Evolutionary conservation across 2,888 invertebrate species (phyloP), one percentile per base, ranked within the genome.

Genomic region (Drosophila anomelani): DNA sequence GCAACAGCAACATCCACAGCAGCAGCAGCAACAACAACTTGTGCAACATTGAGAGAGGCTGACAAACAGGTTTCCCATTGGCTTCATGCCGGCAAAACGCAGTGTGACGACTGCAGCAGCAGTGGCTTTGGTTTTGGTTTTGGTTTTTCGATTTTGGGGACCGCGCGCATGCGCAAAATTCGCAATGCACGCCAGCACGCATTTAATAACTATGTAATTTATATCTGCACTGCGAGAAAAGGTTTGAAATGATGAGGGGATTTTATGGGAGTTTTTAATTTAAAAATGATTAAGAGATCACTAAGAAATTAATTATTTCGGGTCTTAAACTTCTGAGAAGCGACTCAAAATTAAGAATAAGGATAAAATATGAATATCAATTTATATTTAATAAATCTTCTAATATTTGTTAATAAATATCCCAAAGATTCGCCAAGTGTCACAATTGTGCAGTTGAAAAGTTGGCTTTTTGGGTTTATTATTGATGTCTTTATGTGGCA

Each of bases 401-500:
- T 20, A 20, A 20, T 20, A 20, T 20, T 20, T 20, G 20, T 20
- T 9, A 5, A 26, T 15, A n/a, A 9, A 26, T 4, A 5, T n/a
- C 6, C 43, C 13, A 8, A 44, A 44, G 0, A 15, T 46, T 23
- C 15, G 1, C 29, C 1, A 0, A 17, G 32, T 53, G 15, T 5
- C n/a, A 6, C 32, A 23, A n/a, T 41, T 23, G 15, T 23, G 13
- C 46, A 7, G 13, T 39, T n/a, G 0, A 58, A 20, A n/a, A 39
- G n/a, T 47, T 53, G 5, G 3, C 29, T 39, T 46, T 46, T 63
- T 55, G 46, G 46, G 54, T 71, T 63, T 81, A 80, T 82, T 87
- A 85, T 76, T 89, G 82, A 85, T 87, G 80, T 80, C 85, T 86
- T 79, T 78, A 89, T 87, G 80, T 78, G 80, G 85, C 89, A 80